Evolutionary conservation across 2,888 invertebrate genomes (phyloP).

Genomic region (Philhelius pedissequus): DNA sequence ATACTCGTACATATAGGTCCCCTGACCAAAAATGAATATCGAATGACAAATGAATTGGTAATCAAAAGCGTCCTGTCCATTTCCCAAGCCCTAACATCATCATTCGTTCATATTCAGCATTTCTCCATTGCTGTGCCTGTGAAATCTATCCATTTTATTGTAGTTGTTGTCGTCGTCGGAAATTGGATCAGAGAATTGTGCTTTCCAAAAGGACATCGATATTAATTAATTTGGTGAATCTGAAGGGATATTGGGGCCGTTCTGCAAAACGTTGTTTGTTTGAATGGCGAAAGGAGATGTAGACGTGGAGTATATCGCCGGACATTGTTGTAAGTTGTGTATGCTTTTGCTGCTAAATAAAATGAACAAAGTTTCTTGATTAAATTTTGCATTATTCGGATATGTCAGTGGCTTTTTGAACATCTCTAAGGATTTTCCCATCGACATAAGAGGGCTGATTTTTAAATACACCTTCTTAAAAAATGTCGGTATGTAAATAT

Average conservation of each 20-base stretch:
- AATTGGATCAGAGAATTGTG: conserved; percentile 69
- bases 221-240: conserved; percentile 67
- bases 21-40: conserved; percentile 66
- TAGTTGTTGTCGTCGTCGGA: conserved; percentile 53
- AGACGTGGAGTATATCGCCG: conserved; percentile 15
- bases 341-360: conserved; percentile 42
- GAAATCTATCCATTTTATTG: conserved; percentile 51
- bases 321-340: conserved; percentile 21
- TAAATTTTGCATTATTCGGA: conserved; percentile 64
- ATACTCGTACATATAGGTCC: conserved; percentile 40
- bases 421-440: conserved; percentile 59
- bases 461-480: not conserved
- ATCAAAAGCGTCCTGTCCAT: conserved; percentile 61
- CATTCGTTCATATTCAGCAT: conserved; percentile 58
- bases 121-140: conserved; percentile 47
- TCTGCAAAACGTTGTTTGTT: conserved; percentile 27
- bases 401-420: conserved; percentile 30
- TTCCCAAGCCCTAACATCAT: conserved; percentile 47
- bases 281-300: not conserved
- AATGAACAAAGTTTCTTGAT: conserved; percentile 66
- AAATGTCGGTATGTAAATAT: not conserved
- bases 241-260: conserved; percentile 57
- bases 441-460: conserved; percentile 29
- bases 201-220: conserved; percentile 68
- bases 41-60: conserved; percentile 68